Evolutionary conservation across 2,888 invertebrate genomes (phyloP).

Genomic region (Cheilosia vernalis): DNA sequence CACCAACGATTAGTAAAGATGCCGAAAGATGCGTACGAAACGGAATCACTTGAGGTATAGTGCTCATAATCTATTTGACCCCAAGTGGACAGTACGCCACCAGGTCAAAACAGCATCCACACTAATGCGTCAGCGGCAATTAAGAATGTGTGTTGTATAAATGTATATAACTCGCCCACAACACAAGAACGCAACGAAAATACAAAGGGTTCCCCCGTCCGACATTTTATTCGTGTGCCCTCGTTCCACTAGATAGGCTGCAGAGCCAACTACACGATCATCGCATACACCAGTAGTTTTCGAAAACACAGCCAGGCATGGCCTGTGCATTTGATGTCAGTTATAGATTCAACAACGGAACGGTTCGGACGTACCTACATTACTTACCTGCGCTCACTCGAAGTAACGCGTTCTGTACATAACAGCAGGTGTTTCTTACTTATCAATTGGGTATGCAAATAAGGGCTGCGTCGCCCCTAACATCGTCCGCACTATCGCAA

Average conservation of each 20-base stretch:
- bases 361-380: slow-evolving; percentile 51
- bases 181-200: slow-evolving; percentile 5
- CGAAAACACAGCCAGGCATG: slow-evolving; percentile 31
- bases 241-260: slow-evolving; percentile 69
- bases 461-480: slow-evolving; percentile 54
- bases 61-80: slow-evolving; percentile 54
- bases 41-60: slow-evolving; percentile 15
- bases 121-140: slow-evolving; percentile 22
- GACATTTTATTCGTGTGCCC: slow-evolving; percentile 27
- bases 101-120: slow-evolving; percentile 44
- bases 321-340: slow-evolving; percentile 44
- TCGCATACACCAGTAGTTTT: slow-evolving; percentile 15
- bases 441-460: slow-evolving; percentile 62
- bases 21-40: slow-evolving; percentile 23
- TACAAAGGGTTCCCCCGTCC: slow-evolving; percentile 53
- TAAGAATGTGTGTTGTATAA: slow-evolving; percentile 9
- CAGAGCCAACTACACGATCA: slow-evolving; percentile 23
- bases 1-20: slow-evolving; percentile 3
- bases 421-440: slow-evolving; percentile 38
- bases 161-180: slow-evolving; percentile 34
- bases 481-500: slow-evolving; percentile 32
- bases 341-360: slow-evolving; percentile 52
- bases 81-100: slow-evolving; percentile 39
- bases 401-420: slow-evolving; percentile 1
- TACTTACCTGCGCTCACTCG: not conserved